Evolutionary conservation across 2,797 vertebrate species (phyloP), one percentile per base, ranked within the genome.

Genomic region (Allobates femoralis): DNA sequence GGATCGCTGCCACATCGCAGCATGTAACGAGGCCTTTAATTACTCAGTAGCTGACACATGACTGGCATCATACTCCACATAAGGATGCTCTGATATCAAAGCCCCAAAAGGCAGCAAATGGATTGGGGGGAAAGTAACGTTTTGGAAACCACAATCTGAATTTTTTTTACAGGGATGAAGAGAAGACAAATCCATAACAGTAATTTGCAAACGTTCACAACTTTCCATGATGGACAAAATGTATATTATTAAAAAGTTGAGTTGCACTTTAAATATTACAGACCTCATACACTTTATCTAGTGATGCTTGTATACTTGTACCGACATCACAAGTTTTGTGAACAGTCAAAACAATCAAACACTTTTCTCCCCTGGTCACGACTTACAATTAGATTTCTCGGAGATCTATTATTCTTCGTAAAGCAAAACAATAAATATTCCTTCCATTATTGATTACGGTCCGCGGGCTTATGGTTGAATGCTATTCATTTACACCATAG

Each of bases 341-440:
- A 62, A 55, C 18, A 10, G 51, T 60, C 77, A 60, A 41, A 73
- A 82, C 71, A 53, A 75, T 81, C 28, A 86, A 76, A 34, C n/a
- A 26, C n/a, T 86, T 78, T 81, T 69, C 14, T 46, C 62, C 62
- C 26, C 41, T 21, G 50, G 79, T 69, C 79, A 86, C n/a, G 41
- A 34, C 73, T 56, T 83, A 76, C 73, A 58, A 77, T 58, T 82
- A 86, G 41, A 60, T 32, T 76, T 77, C 80, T 46, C 21, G 16
- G 50, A 51, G 74, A 86, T 69, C 85, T 67, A 86, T 82, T 86
- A 86, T 86, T 86, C 79, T 86, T 78, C 21, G 51, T 83, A 56
- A 66, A 66, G 19, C 71, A 66, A 81, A 82, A 81, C 80, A 86
- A 86, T 86, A 86, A 86, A 86, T 86, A 81, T 81, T 81, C 85